These are phyloP conservation scores for Gasterosteus nipponicus DNA, from an alignment of 2,113 vertebrate genomes.

Conservation along the genomic window DNA sequence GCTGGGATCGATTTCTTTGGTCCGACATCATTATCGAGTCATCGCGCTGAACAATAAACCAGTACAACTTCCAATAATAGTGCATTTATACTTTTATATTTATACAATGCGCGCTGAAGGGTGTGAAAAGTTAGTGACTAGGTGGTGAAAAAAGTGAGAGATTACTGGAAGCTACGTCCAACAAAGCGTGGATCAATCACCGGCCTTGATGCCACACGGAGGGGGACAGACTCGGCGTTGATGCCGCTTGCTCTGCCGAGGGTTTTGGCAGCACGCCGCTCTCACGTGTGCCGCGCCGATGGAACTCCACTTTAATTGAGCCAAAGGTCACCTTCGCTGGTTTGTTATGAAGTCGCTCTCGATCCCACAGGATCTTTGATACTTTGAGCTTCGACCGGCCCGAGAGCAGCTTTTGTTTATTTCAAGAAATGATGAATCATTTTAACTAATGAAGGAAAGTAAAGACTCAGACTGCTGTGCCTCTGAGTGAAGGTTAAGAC, in stretches of 20 bases:
- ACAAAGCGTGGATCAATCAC: too few relatives aligned
- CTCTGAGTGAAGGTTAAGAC: conserved; percentile 7
- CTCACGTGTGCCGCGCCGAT: not conserved
- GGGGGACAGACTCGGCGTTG: not conserved
- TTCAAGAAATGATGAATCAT: too few relatives aligned
- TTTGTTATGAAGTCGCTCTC: not conserved
- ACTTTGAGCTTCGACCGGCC: not conserved
- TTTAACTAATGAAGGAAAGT: not conserved
- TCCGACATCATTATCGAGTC: not conserved
- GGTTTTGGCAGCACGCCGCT: not conserved
- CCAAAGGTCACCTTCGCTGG: not conserved
- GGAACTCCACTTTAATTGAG: not conserved
- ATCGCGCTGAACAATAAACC: not conserved
- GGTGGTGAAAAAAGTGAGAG: too few relatives aligned
- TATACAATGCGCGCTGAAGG: too few relatives aligned
- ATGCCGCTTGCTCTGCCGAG: not conserved
- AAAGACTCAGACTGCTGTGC: too few relatives aligned
- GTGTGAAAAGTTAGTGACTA: too few relatives aligned
- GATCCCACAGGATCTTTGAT: not conserved
- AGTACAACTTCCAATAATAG: too few relatives aligned
- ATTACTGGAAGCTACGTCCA: not conserved
- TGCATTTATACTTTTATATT: too few relatives aligned
- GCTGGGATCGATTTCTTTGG: not conserved
- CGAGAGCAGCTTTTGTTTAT: not conserved
- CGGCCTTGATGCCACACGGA: not conserved